Evolutionary conservation across 1,140 invertebrate genomes (phyloP), one percentile per base, ranked within the genome.

Genomic region (Venustaconcha ellipsiformis): DNA sequence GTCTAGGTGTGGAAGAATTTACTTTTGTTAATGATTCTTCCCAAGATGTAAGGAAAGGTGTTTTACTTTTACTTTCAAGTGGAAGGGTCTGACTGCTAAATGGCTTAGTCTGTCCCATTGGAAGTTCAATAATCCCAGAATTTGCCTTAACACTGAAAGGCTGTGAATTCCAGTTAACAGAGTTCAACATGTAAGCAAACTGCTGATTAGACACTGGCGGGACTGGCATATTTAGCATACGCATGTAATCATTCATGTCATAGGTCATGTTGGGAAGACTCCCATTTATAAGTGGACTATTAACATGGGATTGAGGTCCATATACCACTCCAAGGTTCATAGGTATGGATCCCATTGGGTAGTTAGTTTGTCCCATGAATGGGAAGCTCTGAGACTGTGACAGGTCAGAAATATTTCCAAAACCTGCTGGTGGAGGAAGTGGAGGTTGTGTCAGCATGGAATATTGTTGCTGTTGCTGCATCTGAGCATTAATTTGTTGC

Each of bases 171-270:
- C 64, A 62, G 48, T 68, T 57, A 23, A 70, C 68, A 70, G 72
- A 72, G 57, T 72, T 77, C n/a, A 72, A 67, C 55, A 77, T 18
- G 20, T 72, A 77, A 66, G 67, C 72, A 56, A 70, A 65, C 75
- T 72, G 72, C 60, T 77, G 75, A 56, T 77, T 70, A 18, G 75
- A 77, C 48, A 79, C 80, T 60, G 76, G 70, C 6, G 82, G 72
- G 14, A 76, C 78, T n/a, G 82, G 79, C 30, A 84, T 74, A 3
- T 83, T 78, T 57, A 82, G 74, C 80, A 82, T 83, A 30, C 79
- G 76, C 85, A 84, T 84, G 63, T 84, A 84, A 26, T 83, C 80
- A 67, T 76, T 80, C 26, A 85, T 60, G 71, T 86, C 82, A 70
- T 80, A 82, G 6, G 80, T 67, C 71, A 84, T 82, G 37, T 62